These are phyloP conservation scores for Meiosimyza platycephala DNA, from an alignment of 2,888 invertebrate genomes.

Conservation along the genomic window DNA sequence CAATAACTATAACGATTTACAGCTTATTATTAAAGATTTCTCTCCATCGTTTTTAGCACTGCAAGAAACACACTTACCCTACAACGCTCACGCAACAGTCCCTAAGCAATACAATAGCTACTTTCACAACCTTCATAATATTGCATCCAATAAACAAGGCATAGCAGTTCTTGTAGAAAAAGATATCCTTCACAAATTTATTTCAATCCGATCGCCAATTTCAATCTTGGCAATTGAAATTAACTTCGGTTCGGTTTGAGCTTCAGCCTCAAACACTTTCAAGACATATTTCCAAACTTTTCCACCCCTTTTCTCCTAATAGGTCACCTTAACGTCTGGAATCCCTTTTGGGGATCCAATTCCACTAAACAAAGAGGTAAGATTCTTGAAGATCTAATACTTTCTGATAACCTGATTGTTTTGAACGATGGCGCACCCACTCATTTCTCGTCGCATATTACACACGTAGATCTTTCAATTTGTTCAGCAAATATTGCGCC, in stretches of 20 bases:
- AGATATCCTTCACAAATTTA: slow-evolving; percentile 14
- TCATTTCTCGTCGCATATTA: slow-evolving; percentile 33
- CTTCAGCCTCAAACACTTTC: no score
- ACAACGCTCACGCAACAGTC: background rate
- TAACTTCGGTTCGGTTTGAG: background rate
- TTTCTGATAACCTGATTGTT: background rate
- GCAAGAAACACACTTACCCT: no score
- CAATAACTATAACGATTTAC: slow-evolving; percentile 30
- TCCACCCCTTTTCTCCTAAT: no score
- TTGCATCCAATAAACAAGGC: slow-evolving; percentile 13
- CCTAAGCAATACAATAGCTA: slow-evolving; percentile 28
- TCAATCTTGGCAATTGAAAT: background rate
- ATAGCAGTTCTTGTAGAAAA: slow-evolving; percentile 27
- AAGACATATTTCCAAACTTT: no score
- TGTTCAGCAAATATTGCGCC: slow-evolving; percentile 13
- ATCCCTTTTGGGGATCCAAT: slow-evolving; percentile 23
- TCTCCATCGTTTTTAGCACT: no score
- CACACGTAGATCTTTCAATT: slow-evolving; percentile 32
- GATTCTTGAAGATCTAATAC: slow-evolving; percentile 10
- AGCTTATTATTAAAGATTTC: slow-evolving; percentile 31
- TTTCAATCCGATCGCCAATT: slow-evolving; percentile 11
- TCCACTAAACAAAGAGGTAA: slow-evolving; percentile 16
- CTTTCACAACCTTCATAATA: slow-evolving; percentile 20
- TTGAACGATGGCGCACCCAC: slow-evolving; percentile 21
- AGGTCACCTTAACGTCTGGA: slow-evolving; percentile 4